A percentile compares a stretch with the other conserved stretches of the same genome.
These are phyloP conservation scores for Oligia fasciuncula DNA, from an alignment of 2,888 invertebrate species.

Conservation along the genomic window DNA sequence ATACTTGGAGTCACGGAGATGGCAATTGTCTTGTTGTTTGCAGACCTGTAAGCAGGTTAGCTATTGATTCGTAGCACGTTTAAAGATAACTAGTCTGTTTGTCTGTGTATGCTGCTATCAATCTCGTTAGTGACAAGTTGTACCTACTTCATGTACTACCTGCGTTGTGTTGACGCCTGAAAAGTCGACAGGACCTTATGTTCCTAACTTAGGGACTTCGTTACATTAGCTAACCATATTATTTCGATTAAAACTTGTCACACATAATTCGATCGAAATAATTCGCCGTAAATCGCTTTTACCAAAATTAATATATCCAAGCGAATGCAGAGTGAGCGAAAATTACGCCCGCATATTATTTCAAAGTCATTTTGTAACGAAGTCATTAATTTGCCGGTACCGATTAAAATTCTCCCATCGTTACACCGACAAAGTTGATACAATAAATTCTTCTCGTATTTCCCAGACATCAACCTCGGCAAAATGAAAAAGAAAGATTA, in stretches of 20 bases:
- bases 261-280: background rate
- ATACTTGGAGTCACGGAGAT: background rate
- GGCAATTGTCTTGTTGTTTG: background rate
- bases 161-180: background rate
- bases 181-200: background rate
- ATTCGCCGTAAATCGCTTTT: background rate
- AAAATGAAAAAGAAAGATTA: slow-evolving; percentile 42
- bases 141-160: background rate
- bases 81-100: background rate
- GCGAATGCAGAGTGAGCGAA: background rate
- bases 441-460: slow-evolving; percentile 55
- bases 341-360: background rate
- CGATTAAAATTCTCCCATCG: background rate
- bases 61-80: background rate
- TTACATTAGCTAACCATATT: background rate
- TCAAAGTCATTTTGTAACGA: slow-evolving; percentile 3
- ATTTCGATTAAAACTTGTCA: background rate
- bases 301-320: background rate
- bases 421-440: slow-evolving; percentile 32
- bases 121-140: background rate
- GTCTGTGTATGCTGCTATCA: background rate
- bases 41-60: background rate
- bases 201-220: too few relatives aligned
- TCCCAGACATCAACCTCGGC: slow-evolving; percentile 6
- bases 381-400: slow-evolving; percentile 2